A percentile compares a stretch with the other conserved stretches of the same genome.
Conservation (phyloP, 2,113 vertebrate species). For the Dicerorhinus sumatrensis region DNA sequence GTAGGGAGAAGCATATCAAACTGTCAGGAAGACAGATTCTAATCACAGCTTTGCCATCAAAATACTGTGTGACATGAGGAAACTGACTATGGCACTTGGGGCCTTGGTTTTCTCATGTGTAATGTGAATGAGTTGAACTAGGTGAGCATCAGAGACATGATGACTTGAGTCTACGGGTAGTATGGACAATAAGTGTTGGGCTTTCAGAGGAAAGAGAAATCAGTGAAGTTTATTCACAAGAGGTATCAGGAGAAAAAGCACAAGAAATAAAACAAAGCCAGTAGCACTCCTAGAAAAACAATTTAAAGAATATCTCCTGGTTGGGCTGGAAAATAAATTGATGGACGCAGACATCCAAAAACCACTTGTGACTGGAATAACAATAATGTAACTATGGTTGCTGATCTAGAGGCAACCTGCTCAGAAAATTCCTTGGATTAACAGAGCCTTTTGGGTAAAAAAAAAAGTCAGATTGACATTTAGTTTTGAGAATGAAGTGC, state of each 20-base stretch:
- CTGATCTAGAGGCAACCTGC: not conserved
- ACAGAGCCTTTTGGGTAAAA: not conserved
- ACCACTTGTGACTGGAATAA: not conserved
- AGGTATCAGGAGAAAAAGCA: not conserved
- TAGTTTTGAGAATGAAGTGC: not conserved
- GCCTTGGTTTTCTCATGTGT: not conserved
- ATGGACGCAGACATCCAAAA: not conserved
- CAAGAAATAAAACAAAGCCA: not conserved
- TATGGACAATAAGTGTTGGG: not conserved
- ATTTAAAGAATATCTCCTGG: not conserved
- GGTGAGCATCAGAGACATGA: not conserved
- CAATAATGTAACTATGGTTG: not conserved
- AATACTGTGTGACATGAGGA: not conserved
- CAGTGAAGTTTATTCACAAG: not conserved
- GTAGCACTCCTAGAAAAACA: not conserved
- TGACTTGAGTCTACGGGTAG: not conserved
- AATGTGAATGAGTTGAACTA: not conserved
- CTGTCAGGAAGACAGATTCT: not conserved
- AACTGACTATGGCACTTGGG: not conserved
- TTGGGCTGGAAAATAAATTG: not conserved
- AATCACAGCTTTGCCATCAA: not conserved
- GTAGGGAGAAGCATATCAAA: not conserved
- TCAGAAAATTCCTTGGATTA: conserved; percentile 31
- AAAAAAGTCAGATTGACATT: conserved; percentile 45
- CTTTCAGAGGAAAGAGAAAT: not conserved